Base-by-base conservation (phyloP, 2,797 vertebrate genomes). In the Malacoraja senta region DNA sequence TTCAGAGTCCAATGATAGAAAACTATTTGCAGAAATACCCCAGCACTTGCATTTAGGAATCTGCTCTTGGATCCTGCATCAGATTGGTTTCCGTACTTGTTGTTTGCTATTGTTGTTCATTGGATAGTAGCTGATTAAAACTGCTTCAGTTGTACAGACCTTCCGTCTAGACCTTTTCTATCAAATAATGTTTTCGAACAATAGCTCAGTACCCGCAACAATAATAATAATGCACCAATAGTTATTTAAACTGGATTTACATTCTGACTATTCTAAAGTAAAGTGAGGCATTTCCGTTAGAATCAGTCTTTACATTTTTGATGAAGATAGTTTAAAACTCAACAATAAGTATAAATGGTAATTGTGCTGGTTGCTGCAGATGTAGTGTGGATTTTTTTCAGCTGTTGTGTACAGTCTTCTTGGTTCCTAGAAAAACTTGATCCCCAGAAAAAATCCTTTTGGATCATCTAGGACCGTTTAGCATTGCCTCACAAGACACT, bases 121-220 rank as follows among this genome's bases (percentile, higher is more conserved):
- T 35, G n/a, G n/a, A 68, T 88, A 88, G n/a, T 88, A 88, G n/a
- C 17, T 88, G 84, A 32, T 68, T 65, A 35, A 88, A 88, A 68
- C n/a, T 26, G 35, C 17, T 63, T 24, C n/a, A 35, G 15, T 63
- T 86, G 1, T 63, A 81, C 19, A 44, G 4, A 53, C 44, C 44
- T 53, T 53, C 44, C 4, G 44, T 53, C 44, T 53, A 53, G 44
- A 53, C 44, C 6, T 53, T 53, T 0, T 53, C 44, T 53, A 53
- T 53, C 44, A 53, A 53, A 53, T 53, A 53, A 53, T 53, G 44
- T 53, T 53, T 53, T 53, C 44, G 44, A 53, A 53, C 4, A 53
- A 53, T 53, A 53, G 44, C 4, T 6, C 44, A 53, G 44, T 53
- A 53, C 44, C 6, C 4, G 44, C 44, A 53, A 53, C 44, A 53